Conservation (phyloP, 2,888 invertebrate species). For the Himalopsyche japonica region DNA sequence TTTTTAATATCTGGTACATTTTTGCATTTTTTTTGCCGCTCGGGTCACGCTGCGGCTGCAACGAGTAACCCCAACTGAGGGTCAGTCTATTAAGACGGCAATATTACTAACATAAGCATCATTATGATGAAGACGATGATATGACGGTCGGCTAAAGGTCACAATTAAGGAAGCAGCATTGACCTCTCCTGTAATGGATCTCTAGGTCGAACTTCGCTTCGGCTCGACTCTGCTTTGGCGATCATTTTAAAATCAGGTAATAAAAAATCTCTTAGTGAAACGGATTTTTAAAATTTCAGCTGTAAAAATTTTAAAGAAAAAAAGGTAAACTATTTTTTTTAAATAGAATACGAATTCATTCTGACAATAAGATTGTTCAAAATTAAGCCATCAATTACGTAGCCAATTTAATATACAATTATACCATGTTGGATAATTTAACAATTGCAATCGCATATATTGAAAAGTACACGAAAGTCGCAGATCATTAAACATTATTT, state of each 20-base stretch:
- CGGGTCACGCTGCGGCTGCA: neutral
- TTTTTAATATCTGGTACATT: neutral
- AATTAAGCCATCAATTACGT: no score
- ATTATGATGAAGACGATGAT: neutral
- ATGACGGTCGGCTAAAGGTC: conserved; percentile 24
- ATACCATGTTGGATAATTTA: no score
- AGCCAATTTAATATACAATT: no score
- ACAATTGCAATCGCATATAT: no score
- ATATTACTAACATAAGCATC: conserved; percentile 8
- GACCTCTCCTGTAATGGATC: conserved; percentile 22
- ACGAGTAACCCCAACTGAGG: neutral
- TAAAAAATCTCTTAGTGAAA: neutral
- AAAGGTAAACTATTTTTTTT: no score
- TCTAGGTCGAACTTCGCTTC: conserved; percentile 6
- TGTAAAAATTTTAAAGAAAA: no score
- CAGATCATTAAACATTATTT: no score
- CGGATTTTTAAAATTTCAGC: neutral
- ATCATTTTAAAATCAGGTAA: neutral
- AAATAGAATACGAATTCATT: no score
- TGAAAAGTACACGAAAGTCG: no score
- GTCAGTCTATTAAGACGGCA: conserved; percentile 22
- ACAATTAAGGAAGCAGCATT: conserved; percentile 36
- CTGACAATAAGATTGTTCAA: no score
- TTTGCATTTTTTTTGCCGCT: neutral
- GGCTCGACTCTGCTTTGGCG: neutral